Base-by-base conservation (phyloP, 2,797 vertebrate species). In the Valencia hispanica region DNA sequence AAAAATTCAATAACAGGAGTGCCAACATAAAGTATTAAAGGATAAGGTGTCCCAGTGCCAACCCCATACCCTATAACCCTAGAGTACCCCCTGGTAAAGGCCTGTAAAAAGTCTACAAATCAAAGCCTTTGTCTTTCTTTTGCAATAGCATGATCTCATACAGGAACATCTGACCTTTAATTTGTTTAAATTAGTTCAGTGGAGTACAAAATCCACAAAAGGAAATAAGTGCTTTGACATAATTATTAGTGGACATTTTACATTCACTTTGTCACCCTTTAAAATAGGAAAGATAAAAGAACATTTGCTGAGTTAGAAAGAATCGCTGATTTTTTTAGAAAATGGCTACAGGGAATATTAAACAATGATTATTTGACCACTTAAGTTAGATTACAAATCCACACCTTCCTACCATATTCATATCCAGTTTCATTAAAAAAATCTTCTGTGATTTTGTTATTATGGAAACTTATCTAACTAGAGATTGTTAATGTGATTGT, bases 1-100 rank as follows among this genome's bases (percentile, higher is more conserved):
- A 41, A n/a, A 50, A 69, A 71, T 41, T 51, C 43, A 72, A 77
- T 48, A 61, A 69, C 59, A 18, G 27, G 17, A 7, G 7, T 45
- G 17, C 55, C 12, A 57, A 25, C 36, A 22, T 18, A 2, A 53
- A 18, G 17, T 68, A 5, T 55, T 27, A 45, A 11, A 12, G 43
- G 7, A 69, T 69, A n/a, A 69, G 7, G 25, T 30, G 4, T 66
- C 51, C 20, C 39, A n/a, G 14, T 39, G 22, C 36, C 1, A 65
- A 68, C 32, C 63, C 7, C 10, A 9, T 9, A 43, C 11, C 47
- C 14, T 34, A 34, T 36, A 63, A 36, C 9, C 48, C 10, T 55
- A n/a, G 12, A n/a, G 3, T 2, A 55, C 25, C 25, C 10, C 9
- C n/a, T 55, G 53, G 25, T 55, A 55, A n/a, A 55, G 22, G 53